Evolutionary conservation across 1,140 invertebrate species (phyloP), one percentile per base, ranked within the genome.

Genomic region (Agrypnia vestita): DNA sequence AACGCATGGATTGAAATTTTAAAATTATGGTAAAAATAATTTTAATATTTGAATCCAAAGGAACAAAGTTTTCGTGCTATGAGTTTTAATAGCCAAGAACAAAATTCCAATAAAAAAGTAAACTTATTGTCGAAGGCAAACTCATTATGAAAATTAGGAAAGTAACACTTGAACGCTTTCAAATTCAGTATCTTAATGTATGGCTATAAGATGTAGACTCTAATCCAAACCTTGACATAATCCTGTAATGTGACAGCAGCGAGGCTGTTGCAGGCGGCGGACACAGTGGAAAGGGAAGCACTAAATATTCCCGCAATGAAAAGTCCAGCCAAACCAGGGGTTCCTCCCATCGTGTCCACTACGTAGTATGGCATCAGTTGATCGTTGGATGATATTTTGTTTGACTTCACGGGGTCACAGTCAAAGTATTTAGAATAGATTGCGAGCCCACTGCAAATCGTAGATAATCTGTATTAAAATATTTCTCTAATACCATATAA

Each of bases 181-280:
- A 55, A 55, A 55, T 55, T 13, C 13, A 55, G 13, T 55, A 13
- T 17, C 17, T 13, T 55, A 3, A 55, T 3, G 1, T 55, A 13
- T 55, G 25, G 25, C 6, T 35, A 6, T 35, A 35, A 35, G 25
- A 35, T 3, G 25, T 15, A 15, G 69, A 47, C 1, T 55, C 25
- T 3, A n/a, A 69, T 13, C 43, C 46, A 61, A 46, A 83, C 82
- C 62, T 83, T 78, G 15, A 83, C 83, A 71, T 89, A 89, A 64
- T 97, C 96, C 84, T 96, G 94, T 75, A 96, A 90, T 0, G 95
- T 96, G n/a, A 97, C 95, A 12, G 96, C 96, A 12, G 96, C 94
- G 19, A 97, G 88, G 11, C 96, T 95, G 87, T 97, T 97, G 44
- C 97, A 88, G 21, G 94, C 92, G 9, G 96, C 96, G 0, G 96